Evolutionary conservation across 2,888 invertebrate species (phyloP).

Genomic region (Athripsodes cinereus): DNA sequence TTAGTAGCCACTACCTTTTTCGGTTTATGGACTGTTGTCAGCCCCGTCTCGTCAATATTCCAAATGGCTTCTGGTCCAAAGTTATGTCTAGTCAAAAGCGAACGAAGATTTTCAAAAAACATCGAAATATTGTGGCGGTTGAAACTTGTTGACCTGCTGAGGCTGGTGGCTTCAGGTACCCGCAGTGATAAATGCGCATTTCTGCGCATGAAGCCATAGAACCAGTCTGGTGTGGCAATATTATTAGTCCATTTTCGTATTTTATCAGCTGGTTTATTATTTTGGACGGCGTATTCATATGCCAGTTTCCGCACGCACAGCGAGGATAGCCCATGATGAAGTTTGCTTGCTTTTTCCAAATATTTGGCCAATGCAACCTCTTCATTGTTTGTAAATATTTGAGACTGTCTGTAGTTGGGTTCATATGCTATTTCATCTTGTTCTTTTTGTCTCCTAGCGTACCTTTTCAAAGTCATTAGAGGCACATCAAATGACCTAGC

Average conservation of each 20-base stretch:
- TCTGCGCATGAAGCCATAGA: slow-evolving; percentile 17
- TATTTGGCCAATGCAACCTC: not conserved
- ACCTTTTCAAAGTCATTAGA: not conserved
- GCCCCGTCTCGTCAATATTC: slow-evolving; percentile 27
- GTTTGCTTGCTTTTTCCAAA: not conserved
- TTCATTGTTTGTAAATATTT: not conserved
- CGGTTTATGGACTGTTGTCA: slow-evolving; percentile 28
- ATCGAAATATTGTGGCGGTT: slow-evolving; percentile 17
- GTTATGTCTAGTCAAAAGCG: slow-evolving; percentile 26
- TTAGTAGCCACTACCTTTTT: slow-evolving; percentile 28
- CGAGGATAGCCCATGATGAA: slow-evolving; percentile 21
- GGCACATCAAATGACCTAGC: not conserved
- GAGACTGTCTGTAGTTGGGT: not conserved
- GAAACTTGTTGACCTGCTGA: slow-evolving; percentile 26
- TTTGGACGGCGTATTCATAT: slow-evolving; percentile 16
- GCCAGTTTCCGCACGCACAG: not conserved
- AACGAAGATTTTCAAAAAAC: slow-evolving; percentile 30
- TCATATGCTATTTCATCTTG: too few relatives aligned
- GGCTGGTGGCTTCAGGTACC: slow-evolving; percentile 29
- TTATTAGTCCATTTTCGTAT: slow-evolving; percentile 17
- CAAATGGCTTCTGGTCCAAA: slow-evolving; percentile 26
- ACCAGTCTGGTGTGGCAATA: too few relatives aligned
- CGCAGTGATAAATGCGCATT: slow-evolving; percentile 25
- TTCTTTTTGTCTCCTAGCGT: not conserved
- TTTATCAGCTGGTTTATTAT: slow-evolving; percentile 22